Evolutionary conservation across 2,797 vertebrate genomes (phyloP), one percentile per base, ranked within the genome.

Genomic region (Danio aesculapii): DNA sequence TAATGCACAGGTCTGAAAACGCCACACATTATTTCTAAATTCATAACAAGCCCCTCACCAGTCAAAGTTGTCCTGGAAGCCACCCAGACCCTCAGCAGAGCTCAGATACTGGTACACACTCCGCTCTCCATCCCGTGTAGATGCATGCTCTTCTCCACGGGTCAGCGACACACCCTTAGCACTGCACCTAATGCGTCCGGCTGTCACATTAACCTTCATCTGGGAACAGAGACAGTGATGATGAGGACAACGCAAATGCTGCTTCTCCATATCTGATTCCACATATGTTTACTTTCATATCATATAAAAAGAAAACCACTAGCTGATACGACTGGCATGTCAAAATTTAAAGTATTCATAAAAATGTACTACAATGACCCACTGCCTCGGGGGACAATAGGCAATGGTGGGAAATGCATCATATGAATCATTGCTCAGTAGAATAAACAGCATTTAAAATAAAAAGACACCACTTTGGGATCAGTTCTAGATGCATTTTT

Each of bases 31-130:
- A 2, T 66, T 69, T 70, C 12, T 16, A 63, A 6, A 43, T 43
- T 1, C 2, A 19, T 3, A 71, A 9, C 1, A 8, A 11, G 4
- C 8, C 44, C 72, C 88, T 84, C 88, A 97, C 97, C 97, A 98
- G 83, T 95, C 93, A 88, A 94, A 97, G 90, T 97, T 92, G 86
- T 98, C 97, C 91, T 96, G 95, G 83, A 97, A 97, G 68, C 97
- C 96, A 12, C 92, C 91, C 43, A 98, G 87, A 41, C 95, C 95
- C 68, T 93, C 84, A 21, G 90, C 86, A 0, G 92, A 91, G 88
- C 92, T 97, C 78, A 98, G 85, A 87, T 94, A 97, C 64, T 90
- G 76, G 64, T 97, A 97, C 75, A 96, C 79, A 43, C 87, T 88
- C 59, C 94, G 86, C n/a, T 90, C 93, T 8, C 88, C 91, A 0